phyloP scores from a whole-genome alignment of 2,797 vertebrate genomes.

The Eremophila alpestris region DNA sequence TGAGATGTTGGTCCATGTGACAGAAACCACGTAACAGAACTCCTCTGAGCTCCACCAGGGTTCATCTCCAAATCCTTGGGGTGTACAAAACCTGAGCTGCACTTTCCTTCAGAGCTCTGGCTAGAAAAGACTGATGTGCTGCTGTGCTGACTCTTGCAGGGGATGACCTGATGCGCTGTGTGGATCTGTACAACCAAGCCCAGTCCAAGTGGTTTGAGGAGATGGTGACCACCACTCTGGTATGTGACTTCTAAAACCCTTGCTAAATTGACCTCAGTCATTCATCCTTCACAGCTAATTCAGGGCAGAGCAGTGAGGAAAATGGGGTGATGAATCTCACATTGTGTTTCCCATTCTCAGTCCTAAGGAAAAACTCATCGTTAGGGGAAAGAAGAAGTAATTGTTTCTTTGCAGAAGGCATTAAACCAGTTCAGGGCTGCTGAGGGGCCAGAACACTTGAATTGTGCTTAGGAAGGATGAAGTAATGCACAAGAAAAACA shows the following conservation, averaged over 20 bases:
- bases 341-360: neutral
- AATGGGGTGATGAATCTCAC: neutral
- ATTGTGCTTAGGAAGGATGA: neutral
- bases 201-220: constrained; percentile 99
- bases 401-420: neutral
- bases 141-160: constrained; percentile 73
- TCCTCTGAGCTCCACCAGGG: neutral
- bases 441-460: neutral
- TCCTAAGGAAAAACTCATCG: neutral
- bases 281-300: neutral
- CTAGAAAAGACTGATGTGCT: neutral
- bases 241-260: constrained; percentile 59
- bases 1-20: neutral
- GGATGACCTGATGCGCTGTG: constrained; percentile 96
- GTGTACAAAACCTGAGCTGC: neutral
- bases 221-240: constrained; percentile 97
- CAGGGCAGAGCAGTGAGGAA: neutral
- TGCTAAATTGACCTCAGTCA: fast-evolving
- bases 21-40: neutral
- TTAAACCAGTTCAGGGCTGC: neutral
- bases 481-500: neutral
- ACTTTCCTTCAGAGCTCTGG: neutral
- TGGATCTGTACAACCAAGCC: constrained; percentile 97
- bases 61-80: neutral
- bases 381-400: neutral